Percentiles rank a stretch among this genome's conserved stretches.
phyloP scores from a whole-genome alignment of 2,797 vertebrate genomes.

The Lacerta bilineata region DNA sequence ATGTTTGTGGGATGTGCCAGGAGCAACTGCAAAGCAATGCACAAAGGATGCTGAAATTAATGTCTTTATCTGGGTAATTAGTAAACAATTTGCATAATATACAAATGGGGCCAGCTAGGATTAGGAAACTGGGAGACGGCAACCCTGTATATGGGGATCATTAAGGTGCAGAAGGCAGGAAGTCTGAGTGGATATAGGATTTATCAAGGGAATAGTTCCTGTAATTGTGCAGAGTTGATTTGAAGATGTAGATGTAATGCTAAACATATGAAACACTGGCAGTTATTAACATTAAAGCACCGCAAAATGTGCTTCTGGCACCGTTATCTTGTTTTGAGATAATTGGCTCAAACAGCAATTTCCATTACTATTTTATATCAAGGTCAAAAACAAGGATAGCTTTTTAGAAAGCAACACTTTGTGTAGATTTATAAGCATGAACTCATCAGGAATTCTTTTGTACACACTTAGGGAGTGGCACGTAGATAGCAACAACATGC shows the following conservation, averaged over 20 bases:
- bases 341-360: conserved; percentile 27
- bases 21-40: not conserved
- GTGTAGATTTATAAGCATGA: conserved; percentile 17
- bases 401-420: conserved; percentile 18
- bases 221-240: conserved; percentile 31
- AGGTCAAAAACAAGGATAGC: conserved; percentile 35
- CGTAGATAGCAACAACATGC: not conserved
- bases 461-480: conserved; percentile 11
- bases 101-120: not conserved
- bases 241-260: conserved; percentile 38
- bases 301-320: conserved; percentile 5
- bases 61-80: conserved; percentile 3
- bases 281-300: conserved; percentile 36
- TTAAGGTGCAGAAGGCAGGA: not conserved
- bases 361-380: conserved; percentile 30
- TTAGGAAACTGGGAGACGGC: not conserved
- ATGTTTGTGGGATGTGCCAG: not conserved
- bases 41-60: not conserved
- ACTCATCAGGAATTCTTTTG: not conserved
- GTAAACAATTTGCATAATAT: not conserved
- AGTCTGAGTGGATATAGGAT: conserved; percentile 3
- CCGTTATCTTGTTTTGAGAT: conserved; percentile 41
- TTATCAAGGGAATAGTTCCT: not conserved
- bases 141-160: not conserved
- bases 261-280: conserved; percentile 23